Percentiles rank a stretch among this genome's conserved stretches.
phyloP scores from a whole-genome alignment of 2,888 invertebrate genomes.

The Atethmia centrago region DNA sequence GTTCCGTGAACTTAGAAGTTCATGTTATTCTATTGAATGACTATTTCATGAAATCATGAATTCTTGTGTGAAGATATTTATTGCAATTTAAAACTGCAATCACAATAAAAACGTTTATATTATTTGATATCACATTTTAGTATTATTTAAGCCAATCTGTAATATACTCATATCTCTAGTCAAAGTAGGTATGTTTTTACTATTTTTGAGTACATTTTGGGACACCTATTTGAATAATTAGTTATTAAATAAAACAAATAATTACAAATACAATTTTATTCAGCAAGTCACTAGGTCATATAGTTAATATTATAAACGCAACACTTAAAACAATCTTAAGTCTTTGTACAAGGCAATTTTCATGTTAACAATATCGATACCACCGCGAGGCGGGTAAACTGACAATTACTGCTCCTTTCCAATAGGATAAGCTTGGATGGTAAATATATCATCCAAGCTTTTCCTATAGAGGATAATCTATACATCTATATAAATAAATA shows the following conservation, averaged over 20 bases:
- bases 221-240: neutral
- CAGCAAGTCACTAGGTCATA: conserved; percentile 80
- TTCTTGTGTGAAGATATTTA: too few relatives aligned
- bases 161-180: neutral
- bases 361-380: conserved; percentile 71
- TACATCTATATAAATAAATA: too few relatives aligned
- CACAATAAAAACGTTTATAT: too few relatives aligned
- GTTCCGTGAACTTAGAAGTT: too few relatives aligned
- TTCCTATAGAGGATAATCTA: neutral
- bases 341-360: conserved; percentile 88
- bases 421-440: too few relatives aligned
- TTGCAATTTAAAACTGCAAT: too few relatives aligned
- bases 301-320: conserved; percentile 82
- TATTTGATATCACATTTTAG: neutral
- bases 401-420: conserved; percentile 17
- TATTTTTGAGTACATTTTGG: too few relatives aligned
- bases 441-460: too few relatives aligned
- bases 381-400: conserved; percentile 42
- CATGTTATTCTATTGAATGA: too few relatives aligned
- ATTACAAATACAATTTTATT: conserved; percentile 81
- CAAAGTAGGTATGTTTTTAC: neutral
- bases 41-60: too few relatives aligned
- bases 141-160: neutral
- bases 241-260: conserved; percentile 52
- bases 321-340: conserved; percentile 83